These are phyloP conservation scores for Dicrostonyx torquatus DNA, from an alignment of 2,797 vertebrate genomes.

Conservation along the genomic window DNA sequence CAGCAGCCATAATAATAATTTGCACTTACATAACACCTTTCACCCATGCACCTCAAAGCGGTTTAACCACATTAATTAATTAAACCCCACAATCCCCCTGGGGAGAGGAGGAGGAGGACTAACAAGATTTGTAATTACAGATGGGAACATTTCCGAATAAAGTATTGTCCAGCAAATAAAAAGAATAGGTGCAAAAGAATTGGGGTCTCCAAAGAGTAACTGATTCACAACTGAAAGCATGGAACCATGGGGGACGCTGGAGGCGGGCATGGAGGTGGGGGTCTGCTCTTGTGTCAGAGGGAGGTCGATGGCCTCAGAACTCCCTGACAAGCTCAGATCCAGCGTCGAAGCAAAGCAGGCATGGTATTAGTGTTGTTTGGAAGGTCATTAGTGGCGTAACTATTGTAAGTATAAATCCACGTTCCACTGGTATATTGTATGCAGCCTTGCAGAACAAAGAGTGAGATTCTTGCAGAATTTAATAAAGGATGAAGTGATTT, in stretches of 20 bases:
- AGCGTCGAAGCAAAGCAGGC: conserved; percentile 12
- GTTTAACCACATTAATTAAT: conserved; percentile 81
- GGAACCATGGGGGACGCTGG: not conserved
- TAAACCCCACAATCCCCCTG: conserved; percentile 78
- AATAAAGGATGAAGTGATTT: conserved; percentile 77
- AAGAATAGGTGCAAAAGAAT: conserved; percentile 75
- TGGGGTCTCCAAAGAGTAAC: conserved; percentile 70
- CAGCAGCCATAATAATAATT: conserved; percentile 77
- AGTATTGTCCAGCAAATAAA: conserved; percentile 79
- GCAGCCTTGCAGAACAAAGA: conserved; percentile 68
- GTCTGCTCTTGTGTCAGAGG: conserved; percentile 66
- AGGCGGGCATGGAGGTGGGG: not conserved
- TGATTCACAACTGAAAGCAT: conserved; percentile 71
- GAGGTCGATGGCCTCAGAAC: conserved; percentile 72
- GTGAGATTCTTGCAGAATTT: conserved; percentile 67
- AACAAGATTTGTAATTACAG: conserved; percentile 82
- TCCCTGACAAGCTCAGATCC: conserved; percentile 66
- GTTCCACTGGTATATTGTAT: conserved; percentile 68
- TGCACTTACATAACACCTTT: conserved; percentile 80
- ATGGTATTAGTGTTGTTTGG: conserved; percentile 70
- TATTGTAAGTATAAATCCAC: conserved; percentile 75
- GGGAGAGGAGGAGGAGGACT: conserved; percentile 77
- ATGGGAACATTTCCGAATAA: conserved; percentile 78
- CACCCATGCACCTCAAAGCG: conserved; percentile 74
- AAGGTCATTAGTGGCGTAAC: conserved; percentile 68